A percentile compares a stretch with the other conserved stretches of the same genome.
These are phyloP conservation scores for Biston stratarius DNA, from an alignment of 2,888 invertebrate species.

Conservation along the genomic window DNA sequence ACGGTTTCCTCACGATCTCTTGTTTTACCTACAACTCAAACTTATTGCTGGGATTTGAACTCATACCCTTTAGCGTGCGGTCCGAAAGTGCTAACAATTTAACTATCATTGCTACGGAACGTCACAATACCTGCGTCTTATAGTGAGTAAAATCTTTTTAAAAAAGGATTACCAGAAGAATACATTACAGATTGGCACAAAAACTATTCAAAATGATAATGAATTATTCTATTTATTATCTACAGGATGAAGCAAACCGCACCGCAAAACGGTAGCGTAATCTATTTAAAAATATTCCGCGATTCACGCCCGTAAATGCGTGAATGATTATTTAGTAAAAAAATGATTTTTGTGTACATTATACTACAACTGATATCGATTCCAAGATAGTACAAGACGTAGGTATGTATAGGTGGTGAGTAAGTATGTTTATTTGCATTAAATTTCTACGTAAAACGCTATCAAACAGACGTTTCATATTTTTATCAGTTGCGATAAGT, in stretches of 20 bases:
- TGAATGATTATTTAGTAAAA: conserved; percentile 32
- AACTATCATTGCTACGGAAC: too few relatives aligned
- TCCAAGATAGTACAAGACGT: conserved; percentile 24
- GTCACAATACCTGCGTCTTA: too few relatives aligned
- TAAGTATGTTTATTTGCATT: conserved; percentile 49
- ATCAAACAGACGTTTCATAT: conserved; percentile 62
- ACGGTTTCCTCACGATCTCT: too few relatives aligned
- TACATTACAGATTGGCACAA: too few relatives aligned
- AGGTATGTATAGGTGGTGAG: conserved; percentile 28
- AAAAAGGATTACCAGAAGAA: too few relatives aligned
- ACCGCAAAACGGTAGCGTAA: conserved; percentile 4
- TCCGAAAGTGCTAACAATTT: too few relatives aligned
- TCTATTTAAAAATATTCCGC: conserved; percentile 4
- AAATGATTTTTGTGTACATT: conserved; percentile 15
- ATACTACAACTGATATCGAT: conserved; percentile 26
- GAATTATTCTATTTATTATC: conserved; percentile 3
- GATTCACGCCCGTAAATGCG: conserved; percentile 5
- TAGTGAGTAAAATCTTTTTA: too few relatives aligned
- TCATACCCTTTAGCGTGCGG: too few relatives aligned
- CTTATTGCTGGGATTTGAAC: too few relatives aligned
- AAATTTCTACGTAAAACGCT: conserved; percentile 60
- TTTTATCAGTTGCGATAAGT: conserved; percentile 65
- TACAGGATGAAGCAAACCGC: conserved; percentile 9
- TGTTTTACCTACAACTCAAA: too few relatives aligned
- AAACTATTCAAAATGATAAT: too few relatives aligned